phyloP scores from a whole-genome alignment of 2,113 vertebrate genomes.

The Tetraodon nigroviridis region DNA sequence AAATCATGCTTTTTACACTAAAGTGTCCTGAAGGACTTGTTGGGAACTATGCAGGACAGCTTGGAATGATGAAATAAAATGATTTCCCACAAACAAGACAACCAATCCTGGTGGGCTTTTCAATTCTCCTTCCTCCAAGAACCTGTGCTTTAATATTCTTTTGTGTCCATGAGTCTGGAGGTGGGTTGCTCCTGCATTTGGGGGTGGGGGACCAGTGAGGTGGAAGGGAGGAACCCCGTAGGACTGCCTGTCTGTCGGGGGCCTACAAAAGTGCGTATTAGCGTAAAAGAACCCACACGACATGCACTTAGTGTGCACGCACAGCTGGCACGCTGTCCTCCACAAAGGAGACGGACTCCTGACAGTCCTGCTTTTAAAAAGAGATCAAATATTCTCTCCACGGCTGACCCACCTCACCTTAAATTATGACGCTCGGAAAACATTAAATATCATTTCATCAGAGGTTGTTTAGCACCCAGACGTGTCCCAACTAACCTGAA shows the following conservation, averaged over 20 bases:
- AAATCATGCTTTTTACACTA: too few relatives aligned
- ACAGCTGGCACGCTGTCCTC: constrained; percentile 39
- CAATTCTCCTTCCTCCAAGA: not conserved
- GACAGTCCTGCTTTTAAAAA: constrained; percentile 20
- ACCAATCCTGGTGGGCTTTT: not conserved
- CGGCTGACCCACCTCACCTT: too few relatives aligned
- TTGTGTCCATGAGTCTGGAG: constrained; percentile 38
- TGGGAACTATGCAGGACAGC: too few relatives aligned
- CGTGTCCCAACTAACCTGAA: too few relatives aligned
- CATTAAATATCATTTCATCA: too few relatives aligned
- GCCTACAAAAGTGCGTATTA: not conserved
- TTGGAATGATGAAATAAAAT: too few relatives aligned
- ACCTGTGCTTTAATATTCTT: constrained; percentile 19
- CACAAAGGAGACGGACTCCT: constrained; percentile 18
- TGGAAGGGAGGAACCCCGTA: constrained; percentile 32
- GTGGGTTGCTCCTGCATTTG: not conserved
- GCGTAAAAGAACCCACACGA: constrained; percentile 9
- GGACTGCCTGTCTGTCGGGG: not conserved
- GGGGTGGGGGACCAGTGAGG: constrained; percentile 7
- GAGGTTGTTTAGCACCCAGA: too few relatives aligned
- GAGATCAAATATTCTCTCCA: too few relatives aligned
- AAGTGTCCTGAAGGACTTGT: too few relatives aligned
- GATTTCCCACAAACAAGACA: too few relatives aligned
- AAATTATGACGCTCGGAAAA: too few relatives aligned
- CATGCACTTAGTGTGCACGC: constrained; percentile 7